Percentiles rank a stretch among this genome's conserved stretches.
Evolutionary conservation across 1,140 invertebrate genomes (phyloP).

Genomic region (Drosophila tristis): DNA sequence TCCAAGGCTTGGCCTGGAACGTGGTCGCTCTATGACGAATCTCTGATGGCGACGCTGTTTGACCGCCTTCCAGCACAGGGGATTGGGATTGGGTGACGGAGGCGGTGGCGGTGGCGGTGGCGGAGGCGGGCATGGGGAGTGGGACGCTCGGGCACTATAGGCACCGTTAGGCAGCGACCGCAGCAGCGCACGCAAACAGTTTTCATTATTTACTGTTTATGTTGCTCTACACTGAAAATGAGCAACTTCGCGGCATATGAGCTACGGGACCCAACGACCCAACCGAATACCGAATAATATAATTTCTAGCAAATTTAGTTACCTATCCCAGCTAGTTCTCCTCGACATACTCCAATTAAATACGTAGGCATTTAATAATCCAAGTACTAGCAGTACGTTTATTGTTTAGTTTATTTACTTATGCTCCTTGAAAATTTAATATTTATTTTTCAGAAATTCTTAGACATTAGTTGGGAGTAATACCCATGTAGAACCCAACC

Average conservation of each 20-base stretch:
- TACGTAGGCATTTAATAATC: no score
- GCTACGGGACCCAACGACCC: neutral
- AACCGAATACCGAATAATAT: no score
- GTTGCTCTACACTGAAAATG: slow-evolving; percentile 33
- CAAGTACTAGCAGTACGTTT: no score
- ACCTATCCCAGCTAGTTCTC: no score
- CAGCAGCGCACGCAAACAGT: slow-evolving; percentile 65
- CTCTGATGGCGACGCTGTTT: slow-evolving; percentile 29
- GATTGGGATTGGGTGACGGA: no score
- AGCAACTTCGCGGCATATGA: neutral
- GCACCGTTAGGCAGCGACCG: slow-evolving; percentile 69
- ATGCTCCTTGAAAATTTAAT: neutral
- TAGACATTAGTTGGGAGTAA: no score
- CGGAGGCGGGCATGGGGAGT: neutral
- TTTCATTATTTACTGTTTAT: slow-evolving; percentile 68
- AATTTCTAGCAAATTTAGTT: neutral
- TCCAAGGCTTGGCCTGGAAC: slow-evolving; percentile 62
- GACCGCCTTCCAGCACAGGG: no score
- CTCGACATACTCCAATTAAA: no score
- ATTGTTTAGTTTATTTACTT: slow-evolving; percentile 6
- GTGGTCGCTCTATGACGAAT: slow-evolving; percentile 71
- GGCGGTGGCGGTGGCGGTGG: neutral
- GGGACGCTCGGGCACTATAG: slow-evolving; percentile 47
- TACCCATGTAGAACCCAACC: no score
- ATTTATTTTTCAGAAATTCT: no score